Base-by-base conservation (phyloP, 2,113 vertebrate genomes). In the Leptocoma aspasia region DNA sequence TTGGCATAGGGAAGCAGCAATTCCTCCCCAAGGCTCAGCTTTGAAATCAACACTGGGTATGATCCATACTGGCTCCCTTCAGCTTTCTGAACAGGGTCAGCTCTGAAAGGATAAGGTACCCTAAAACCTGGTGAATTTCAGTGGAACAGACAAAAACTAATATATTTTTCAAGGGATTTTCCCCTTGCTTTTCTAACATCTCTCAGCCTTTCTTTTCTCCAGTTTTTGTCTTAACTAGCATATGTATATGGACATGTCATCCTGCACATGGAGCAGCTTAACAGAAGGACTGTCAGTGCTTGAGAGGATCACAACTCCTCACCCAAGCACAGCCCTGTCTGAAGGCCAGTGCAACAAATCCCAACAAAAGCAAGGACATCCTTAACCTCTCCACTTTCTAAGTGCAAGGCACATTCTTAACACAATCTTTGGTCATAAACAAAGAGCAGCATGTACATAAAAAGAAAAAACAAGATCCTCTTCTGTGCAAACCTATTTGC, bases 271-370 rank as follows among this genome's bases (percentile, higher is more conserved):
- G 35, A 92, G 12, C 30, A 7, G 8, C 7, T 37, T 9, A 44
- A 49, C 7, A 47, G 11, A 35, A 57, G 14, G 26, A 4, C 42
- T 12, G 73, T 6, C 0, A 5, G 27, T 5, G 41, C 23, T 61
- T 19, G 12, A 16, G 11, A 50, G 3, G 59, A n/a, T 14, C 16
- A 24, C 64, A 69, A 4, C 33, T 56, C 26, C 78, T 49, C 68
- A 39, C 23, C 47, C 64, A 60, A 35, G 39, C 35, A 28, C 0
- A 0, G 35, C 31, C 37, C 56, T 16, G 15, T 11, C 21, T 18
- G 60, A 26, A 37, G 33, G 20, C 8, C 7, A 4, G 45, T 16
- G 35, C 13, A 41, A 65, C 16, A 15, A 4, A 52, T 8, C 60
- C 59, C 42, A 31, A 3, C 5, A 14, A 24, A 53, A 75, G 10